Conservation (phyloP, 2,888 invertebrate species). For the Gnatocerus cornutus region DNA sequence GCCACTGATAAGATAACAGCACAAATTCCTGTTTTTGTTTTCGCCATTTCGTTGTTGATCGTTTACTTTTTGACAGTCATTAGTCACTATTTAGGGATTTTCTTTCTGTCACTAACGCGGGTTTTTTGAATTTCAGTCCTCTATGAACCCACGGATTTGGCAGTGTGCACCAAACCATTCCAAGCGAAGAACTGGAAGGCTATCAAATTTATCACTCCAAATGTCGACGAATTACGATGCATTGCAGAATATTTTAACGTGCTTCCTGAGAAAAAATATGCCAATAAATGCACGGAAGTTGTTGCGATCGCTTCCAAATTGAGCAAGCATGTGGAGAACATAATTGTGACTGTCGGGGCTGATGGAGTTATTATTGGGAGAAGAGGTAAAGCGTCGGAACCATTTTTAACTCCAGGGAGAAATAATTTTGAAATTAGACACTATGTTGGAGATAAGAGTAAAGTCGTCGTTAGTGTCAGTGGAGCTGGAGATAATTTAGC, state of each 20-base stretch:
- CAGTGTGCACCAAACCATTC: conserved; percentile 84
- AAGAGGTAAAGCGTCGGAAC: conserved; percentile 60
- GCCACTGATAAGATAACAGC: conserved; percentile 79
- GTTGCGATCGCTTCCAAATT: conserved; percentile 68
- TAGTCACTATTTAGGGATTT: conserved; percentile 24
- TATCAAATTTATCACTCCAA: conserved; percentile 83
- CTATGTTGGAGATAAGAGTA: conserved; percentile 70
- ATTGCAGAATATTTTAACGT: conserved; percentile 75
- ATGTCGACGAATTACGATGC: conserved; percentile 82
- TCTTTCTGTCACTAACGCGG: conserved; percentile 16
- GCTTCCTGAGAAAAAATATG: conserved; percentile 47
- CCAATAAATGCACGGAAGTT: conserved; percentile 65
- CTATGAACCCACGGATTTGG: conserved; percentile 91
- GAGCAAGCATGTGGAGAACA: conserved; percentile 72
- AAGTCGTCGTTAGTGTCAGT: conserved; percentile 80
- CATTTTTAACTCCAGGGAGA: conserved; percentile 36
- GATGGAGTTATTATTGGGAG: conserved; percentile 75
- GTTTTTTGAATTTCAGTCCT: conserved; percentile 78
- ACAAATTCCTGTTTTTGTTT: conserved; percentile 79
- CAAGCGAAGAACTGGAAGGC: conserved; percentile 69
- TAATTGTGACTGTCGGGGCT: conserved; percentile 78
- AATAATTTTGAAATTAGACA: conserved; percentile 59
- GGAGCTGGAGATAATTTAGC: conserved; percentile 88
- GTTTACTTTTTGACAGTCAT: not conserved
- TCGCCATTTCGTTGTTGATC: conserved; percentile 71